Conservation (phyloP, 2,113 vertebrate genomes). For the Podocnemis expansa region DNA sequence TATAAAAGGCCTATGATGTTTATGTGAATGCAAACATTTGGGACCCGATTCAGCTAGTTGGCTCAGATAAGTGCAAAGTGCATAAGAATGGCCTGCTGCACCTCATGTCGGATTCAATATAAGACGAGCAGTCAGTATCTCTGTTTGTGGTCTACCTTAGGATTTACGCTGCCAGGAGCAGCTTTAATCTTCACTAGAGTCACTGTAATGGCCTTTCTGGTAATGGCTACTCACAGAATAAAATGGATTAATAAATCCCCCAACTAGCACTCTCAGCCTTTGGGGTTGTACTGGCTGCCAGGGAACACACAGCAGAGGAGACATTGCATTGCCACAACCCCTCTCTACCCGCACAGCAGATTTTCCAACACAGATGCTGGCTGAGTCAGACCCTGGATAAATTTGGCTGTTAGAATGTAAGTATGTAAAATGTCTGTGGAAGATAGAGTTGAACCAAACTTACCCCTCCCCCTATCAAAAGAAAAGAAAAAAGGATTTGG, state of each 20-base stretch:
- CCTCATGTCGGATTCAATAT: accelerated
- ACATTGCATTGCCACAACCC: neutral
- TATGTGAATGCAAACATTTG: accelerated
- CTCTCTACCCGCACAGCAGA: neutral
- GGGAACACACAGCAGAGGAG: accelerated
- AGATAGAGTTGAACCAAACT: neutral
- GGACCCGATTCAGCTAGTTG: neutral
- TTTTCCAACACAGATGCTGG: neutral
- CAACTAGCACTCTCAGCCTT: neutral
- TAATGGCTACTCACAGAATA: accelerated
- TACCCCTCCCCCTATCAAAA: neutral
- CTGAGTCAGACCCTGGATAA: neutral
- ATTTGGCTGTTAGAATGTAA: neutral
- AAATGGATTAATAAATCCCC: neutral
- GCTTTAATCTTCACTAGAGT: accelerated
- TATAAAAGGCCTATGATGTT: neutral
- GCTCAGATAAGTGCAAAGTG: neutral
- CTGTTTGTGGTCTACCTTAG: accelerated
- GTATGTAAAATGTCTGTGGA: neutral
- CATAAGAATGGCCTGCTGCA: accelerated
- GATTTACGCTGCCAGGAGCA: neutral
- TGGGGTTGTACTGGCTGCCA: too few relatives aligned
- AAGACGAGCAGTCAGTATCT: neutral
- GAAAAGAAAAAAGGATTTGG: neutral
- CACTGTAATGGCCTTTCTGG: neutral